phyloP scores from a whole-genome alignment of 2,113 vertebrate genomes.

The Acanthisitta chloris region DNA sequence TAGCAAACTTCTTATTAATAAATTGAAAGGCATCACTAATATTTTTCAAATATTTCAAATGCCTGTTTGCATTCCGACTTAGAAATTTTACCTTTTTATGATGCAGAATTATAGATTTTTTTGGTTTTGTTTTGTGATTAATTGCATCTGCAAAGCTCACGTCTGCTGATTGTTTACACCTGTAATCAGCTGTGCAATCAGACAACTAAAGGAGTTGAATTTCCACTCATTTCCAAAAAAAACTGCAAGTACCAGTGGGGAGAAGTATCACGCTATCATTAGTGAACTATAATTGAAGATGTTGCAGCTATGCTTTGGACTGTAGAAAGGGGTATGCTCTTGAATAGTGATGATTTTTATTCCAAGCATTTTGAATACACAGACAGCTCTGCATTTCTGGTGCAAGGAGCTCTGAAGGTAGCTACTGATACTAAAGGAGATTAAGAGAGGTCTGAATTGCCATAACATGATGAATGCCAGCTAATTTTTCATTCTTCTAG shows the following conservation, averaged over 20 bases:
- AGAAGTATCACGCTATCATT: not conserved
- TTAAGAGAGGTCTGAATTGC: not conserved
- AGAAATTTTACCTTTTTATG: not conserved
- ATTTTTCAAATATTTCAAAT: not conserved
- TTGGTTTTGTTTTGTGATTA: not conserved
- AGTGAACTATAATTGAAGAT: not conserved
- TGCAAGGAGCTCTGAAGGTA: not conserved
- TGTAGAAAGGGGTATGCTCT: not conserved
- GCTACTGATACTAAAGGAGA: not conserved
- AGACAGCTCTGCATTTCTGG: not conserved
- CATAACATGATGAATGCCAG: not conserved
- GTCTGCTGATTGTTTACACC: not conserved
- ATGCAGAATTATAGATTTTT: not conserved
- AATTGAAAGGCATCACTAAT: not conserved
- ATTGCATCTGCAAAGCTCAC: not conserved
- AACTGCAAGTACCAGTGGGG: fast-evolving
- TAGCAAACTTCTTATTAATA: not conserved
- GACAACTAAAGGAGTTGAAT: not conserved
- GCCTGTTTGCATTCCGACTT: not conserved
- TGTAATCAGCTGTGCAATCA: slow-evolving; percentile 31
- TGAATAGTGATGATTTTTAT: not conserved
- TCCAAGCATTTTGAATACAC: not conserved
- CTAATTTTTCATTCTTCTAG: not conserved
- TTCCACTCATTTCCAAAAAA: not conserved
- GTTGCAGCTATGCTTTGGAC: not conserved